Base-by-base conservation (phyloP, 2,888 invertebrate genomes). In the Drosophila pegasa region DNA sequence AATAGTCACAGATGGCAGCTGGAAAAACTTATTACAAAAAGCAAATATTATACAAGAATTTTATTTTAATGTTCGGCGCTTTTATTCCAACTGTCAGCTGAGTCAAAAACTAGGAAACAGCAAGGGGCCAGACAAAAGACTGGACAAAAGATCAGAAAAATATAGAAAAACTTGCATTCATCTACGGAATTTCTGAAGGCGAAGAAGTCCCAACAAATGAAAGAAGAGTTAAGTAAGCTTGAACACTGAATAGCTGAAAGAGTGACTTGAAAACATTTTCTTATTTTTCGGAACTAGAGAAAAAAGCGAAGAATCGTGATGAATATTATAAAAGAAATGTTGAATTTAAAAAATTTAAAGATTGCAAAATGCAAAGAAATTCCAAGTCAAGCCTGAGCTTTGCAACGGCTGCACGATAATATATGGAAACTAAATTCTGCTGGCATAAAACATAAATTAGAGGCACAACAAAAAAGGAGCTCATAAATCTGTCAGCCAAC, bases 21-120 rank as follows among this genome's bases (percentile, higher is more conserved):
- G 41, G 63, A 47, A 75, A 87, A 85, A 81, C 76, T 76, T 82
- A 81, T 85, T 76, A 87, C 68, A 67, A 66, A 84, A 87, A 67
- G 45, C 82, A 82, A 82, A 87, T 82, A 81, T 82, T 82, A 76
- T 71, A 78, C 73, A 69, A 68, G 63, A 73, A 64, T 81, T 85
- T 76, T 58, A 63, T 65, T 75, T 72, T 65, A 63, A 75, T 81
- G 69, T 59, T 35, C 43, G 52, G 68, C 55, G 41, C 22, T 43
- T 48, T 60, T 56, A 25, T 69, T 58, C 27, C 18, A 33, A 16
- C 50, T 33, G 57, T 25, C 50, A 33, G 27, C 40, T 40, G 66
- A 47, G 40, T 50, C 54, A 37, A 9, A 58, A 50, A 25, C 37
- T 25, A 35, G n/a, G 8, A 55, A 31, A 29, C 20, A 20, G 6